Base-by-base conservation (phyloP, 2,888 invertebrate genomes). In the Mantis religiosa region DNA sequence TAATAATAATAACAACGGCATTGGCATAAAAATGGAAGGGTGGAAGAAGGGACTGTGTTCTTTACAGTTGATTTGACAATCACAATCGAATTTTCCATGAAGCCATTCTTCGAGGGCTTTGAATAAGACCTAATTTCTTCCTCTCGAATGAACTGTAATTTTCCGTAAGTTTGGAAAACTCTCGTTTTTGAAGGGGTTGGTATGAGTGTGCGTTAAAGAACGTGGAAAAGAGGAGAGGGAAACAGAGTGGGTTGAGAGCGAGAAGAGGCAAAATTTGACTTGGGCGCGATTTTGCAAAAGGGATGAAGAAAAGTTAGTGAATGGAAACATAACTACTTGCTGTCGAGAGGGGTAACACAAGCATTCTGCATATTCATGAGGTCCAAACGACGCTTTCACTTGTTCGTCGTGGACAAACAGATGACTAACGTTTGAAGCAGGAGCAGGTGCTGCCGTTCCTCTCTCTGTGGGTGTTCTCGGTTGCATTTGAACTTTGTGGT, bases 61-160 rank as follows among this genome's bases (percentile, higher is more conserved):
- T 88, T 89, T 90, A 87, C 87, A 89, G 85, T 89, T 88, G 85
- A 90, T 90, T 88, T 90, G 89, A 89, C 90, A 90, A 89, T 91
- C 90, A 90, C 90, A 91, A 90, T 91, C 91, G 88, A 91, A 91
- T 83, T 83, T 85, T 87, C 85, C 90, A 85, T 47, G 90, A 90
- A 86, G 90, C 85, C 85, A 88, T 86, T 83, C 90, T 88, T 47
- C 86, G 87, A 54, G 86, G 47, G 84, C 88, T 87, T 81, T 90
- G 90, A 90, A 90, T 90, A 90, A 88, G 90, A 87, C 89, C 90
- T 90, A 90, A 90, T 90, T 90, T 90, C 89, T 89, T 89, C 89
- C 89, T 88, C 87, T 83, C 85, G 82, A 87, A 88, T 88, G 89
- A 86, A 89, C 90, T 90, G 90, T 90, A 90, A 90, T 90, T 90